A percentile compares a stretch with the other conserved stretches of the same genome.
These are phyloP conservation scores for Hymenochirus boettgeri DNA, from an alignment of 2,113 vertebrate species.

Conservation along the genomic window DNA sequence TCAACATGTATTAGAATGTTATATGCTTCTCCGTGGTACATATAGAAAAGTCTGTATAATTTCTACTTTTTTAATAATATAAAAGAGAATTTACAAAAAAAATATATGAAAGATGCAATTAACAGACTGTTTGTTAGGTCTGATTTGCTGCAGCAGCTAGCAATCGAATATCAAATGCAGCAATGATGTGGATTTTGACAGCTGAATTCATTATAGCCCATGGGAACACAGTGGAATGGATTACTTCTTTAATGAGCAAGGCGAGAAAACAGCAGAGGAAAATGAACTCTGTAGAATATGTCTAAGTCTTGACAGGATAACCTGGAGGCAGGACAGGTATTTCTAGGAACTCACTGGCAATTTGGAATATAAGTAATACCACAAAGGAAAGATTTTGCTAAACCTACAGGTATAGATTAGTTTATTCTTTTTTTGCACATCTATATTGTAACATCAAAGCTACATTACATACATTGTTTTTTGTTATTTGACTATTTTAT, in stretches of 20 bases:
- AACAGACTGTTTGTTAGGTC: constrained; percentile 58
- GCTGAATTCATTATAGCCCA: constrained; percentile 65
- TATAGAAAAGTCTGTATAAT: too few species aligned
- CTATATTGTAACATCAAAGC: constrained; percentile 1
- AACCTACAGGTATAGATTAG: background rate
- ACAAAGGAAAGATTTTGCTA: constrained; percentile 20
- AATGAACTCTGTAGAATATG: constrained; percentile 45
- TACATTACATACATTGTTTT: background rate
- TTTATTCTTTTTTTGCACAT: constrained; percentile 6
- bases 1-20: too few species aligned
- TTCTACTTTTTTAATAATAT: too few species aligned
- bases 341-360: background rate
- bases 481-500: too few species aligned
- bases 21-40: too few species aligned
- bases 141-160: constrained; percentile 66
- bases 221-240: constrained; percentile 46
- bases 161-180: constrained; percentile 62
- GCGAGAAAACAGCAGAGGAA: constrained; percentile 50
- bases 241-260: constrained; percentile 64
- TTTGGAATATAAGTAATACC: constrained; percentile 32
- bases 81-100: too few species aligned
- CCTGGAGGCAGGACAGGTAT: constrained; percentile 29
- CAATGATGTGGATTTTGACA: constrained; percentile 63
- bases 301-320: constrained; percentile 42
- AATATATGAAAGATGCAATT: constrained; percentile 57